Evolutionary conservation across 2,888 invertebrate species (phyloP).

Genomic region (Drosophila borborema): DNA sequence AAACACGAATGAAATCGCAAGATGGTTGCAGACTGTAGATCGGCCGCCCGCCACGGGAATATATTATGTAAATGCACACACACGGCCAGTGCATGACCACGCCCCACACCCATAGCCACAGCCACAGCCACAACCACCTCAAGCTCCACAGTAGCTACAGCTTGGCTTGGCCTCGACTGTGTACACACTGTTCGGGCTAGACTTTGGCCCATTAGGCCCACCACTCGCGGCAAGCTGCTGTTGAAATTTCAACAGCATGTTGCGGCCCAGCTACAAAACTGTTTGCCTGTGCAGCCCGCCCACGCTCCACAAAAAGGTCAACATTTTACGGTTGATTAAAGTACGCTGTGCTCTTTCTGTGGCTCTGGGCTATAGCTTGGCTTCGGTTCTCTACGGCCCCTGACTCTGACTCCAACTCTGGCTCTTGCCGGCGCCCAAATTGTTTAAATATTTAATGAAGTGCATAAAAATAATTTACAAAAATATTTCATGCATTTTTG

Average conservation of each 20-base stretch:
- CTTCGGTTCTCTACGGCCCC: not conserved
- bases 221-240: conserved; percentile 48
- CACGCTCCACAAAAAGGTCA: conserved; percentile 66
- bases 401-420: not conserved
- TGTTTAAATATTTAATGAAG: conserved; percentile 79
- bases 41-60: conserved; percentile 53
- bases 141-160: conserved; percentile 42
- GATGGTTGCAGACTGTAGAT: conserved; percentile 27
- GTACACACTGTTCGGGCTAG: conserved; percentile 31
- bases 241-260: conserved; percentile 71
- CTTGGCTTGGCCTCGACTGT: conserved; percentile 53
- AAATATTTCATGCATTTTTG: conserved; percentile 77
- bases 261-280: conserved; percentile 58
- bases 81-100: conserved; percentile 40
- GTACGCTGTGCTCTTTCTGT: conserved; percentile 53
- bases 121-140: conserved; percentile 14
- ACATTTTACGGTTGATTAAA: conserved; percentile 81
- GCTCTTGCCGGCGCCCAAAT: conserved; percentile 51
- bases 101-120: conserved; percentile 6
- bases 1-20: conserved; percentile 55
- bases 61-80: conserved; percentile 82
- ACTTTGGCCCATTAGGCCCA: conserved; percentile 64
- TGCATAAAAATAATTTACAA: conserved; percentile 76
- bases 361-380: conserved; percentile 37
- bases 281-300: not conserved